phyloP scores from a whole-genome alignment of 2,888 invertebrate genomes.

The Mimumesa dahlbomi region DNA sequence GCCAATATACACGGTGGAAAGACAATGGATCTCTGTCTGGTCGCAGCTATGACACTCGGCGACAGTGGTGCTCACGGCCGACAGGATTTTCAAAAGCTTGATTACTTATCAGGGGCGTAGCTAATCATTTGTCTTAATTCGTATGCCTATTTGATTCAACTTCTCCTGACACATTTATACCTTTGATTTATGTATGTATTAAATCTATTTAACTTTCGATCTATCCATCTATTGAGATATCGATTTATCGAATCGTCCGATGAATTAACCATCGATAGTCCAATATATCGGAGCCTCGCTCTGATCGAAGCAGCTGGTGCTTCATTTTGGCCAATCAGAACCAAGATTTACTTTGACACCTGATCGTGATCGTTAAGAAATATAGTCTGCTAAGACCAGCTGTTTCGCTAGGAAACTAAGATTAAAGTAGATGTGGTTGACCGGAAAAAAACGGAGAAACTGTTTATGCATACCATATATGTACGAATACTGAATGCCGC shows the following conservation, averaged over 20 bases:
- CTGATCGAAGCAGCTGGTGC: not conserved
- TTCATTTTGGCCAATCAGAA: not conserved
- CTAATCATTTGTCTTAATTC: no score
- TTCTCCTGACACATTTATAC: no score
- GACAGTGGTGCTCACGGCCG: not conserved
- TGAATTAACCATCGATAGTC: not conserved
- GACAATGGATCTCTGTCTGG: conserved; percentile 6
- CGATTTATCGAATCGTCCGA: no score
- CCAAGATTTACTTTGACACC: not conserved
- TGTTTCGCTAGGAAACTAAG: not conserved
- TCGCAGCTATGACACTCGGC: conserved; percentile 3
- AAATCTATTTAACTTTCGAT: no score
- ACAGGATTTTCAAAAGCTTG: no score
- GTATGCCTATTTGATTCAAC: no score
- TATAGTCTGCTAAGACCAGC: not conserved
- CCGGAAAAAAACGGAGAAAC: no score
- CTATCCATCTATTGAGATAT: no score
- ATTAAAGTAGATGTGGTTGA: no score
- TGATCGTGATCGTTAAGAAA: not conserved
- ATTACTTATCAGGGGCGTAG: no score
- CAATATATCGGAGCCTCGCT: not conserved
- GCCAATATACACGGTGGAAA: not conserved
- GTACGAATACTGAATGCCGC: not conserved
- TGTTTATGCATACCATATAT: not conserved
- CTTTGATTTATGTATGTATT: no score